These are phyloP conservation scores for Caenorhabditis zanzibari DNA, from an alignment of 2,888 invertebrate species.

Conservation along the genomic window DNA sequence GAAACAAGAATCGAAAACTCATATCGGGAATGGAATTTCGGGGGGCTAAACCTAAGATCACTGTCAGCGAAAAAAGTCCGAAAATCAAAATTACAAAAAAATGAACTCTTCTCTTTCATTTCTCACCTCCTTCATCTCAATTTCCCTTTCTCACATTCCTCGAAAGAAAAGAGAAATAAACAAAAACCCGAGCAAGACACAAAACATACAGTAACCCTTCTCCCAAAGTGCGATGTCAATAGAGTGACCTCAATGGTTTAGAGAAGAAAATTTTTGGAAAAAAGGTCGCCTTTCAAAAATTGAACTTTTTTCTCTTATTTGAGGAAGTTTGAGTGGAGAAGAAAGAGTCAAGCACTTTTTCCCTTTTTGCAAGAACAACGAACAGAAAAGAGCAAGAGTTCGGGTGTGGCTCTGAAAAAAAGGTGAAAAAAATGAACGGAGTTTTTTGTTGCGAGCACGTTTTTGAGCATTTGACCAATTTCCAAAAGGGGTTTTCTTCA, in stretches of 20 bases:
- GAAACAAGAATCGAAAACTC: neutral
- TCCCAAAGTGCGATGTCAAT: slow-evolving; percentile 33
- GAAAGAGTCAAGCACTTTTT: slow-evolving; percentile 39
- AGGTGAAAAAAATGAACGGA: slow-evolving; percentile 32
- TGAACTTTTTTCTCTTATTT: slow-evolving; percentile 35
- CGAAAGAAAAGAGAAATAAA: slow-evolving; percentile 44
- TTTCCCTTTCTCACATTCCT: neutral
- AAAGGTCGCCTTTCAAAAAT: slow-evolving; percentile 20
- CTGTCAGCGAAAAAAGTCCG: slow-evolving; percentile 10
- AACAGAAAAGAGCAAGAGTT: slow-evolving; percentile 50
- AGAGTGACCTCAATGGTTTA: slow-evolving; percentile 41
- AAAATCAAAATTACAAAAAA: slow-evolving; percentile 35
- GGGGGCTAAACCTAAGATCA: slow-evolving; percentile 8
- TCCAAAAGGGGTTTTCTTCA: neutral
- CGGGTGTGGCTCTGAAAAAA: slow-evolving; percentile 39
- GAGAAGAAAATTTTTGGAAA: neutral
- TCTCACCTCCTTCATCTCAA: neutral
- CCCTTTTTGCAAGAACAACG: slow-evolving; percentile 5
- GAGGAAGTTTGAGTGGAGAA: slow-evolving; percentile 29
- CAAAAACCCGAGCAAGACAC: slow-evolving; percentile 44
- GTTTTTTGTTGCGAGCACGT: slow-evolving; percentile 24
- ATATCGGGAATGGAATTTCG: neutral
- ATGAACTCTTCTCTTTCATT: slow-evolving; percentile 5
- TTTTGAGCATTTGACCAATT: slow-evolving; percentile 32
- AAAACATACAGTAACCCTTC: slow-evolving; percentile 49